phyloP scores from a whole-genome alignment of 2,888 invertebrate species.

The Acronicta aceris region DNA sequence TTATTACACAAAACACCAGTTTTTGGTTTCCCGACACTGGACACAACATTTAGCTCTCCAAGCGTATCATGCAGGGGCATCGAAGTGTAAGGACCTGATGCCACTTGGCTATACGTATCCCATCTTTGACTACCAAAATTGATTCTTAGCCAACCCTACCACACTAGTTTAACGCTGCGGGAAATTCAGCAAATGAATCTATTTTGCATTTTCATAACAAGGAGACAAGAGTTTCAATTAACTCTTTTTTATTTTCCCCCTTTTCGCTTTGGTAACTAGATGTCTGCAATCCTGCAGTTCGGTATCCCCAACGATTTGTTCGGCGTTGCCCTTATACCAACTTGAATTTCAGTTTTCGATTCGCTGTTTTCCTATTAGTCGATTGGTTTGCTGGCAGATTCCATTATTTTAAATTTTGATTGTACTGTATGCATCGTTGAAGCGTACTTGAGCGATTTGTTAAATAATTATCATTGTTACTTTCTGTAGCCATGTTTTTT shows the following conservation, averaged over 20 bases:
- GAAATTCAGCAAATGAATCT: conserved; percentile 50
- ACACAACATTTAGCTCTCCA: too few species aligned
- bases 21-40: too few species aligned
- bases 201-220: conserved; percentile 63
- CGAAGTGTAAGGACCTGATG: too few species aligned
- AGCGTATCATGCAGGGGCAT: too few species aligned
- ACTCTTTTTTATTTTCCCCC: conserved; percentile 47
- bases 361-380: conserved; percentile 36
- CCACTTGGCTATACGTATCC: too few species aligned
- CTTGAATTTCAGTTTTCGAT: conserved; percentile 42
- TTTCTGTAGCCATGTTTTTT: not conserved
- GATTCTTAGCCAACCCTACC: conserved; percentile 16
- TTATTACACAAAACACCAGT: too few species aligned
- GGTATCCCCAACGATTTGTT: conserved; percentile 30
- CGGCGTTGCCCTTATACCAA: conserved; percentile 15
- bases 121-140: not conserved
- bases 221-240: conserved; percentile 63
- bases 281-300: conserved; percentile 45
- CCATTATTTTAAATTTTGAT: conserved; percentile 42
- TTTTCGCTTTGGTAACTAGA: conserved; percentile 53
- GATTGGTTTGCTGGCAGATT: conserved; percentile 30
- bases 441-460: not conserved
- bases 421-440: conserved; percentile 14
- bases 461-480: not conserved
- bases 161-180: conserved; percentile 7